Conservation (phyloP, 2,797 vertebrate genomes). For the Danionella dracula region DNA sequence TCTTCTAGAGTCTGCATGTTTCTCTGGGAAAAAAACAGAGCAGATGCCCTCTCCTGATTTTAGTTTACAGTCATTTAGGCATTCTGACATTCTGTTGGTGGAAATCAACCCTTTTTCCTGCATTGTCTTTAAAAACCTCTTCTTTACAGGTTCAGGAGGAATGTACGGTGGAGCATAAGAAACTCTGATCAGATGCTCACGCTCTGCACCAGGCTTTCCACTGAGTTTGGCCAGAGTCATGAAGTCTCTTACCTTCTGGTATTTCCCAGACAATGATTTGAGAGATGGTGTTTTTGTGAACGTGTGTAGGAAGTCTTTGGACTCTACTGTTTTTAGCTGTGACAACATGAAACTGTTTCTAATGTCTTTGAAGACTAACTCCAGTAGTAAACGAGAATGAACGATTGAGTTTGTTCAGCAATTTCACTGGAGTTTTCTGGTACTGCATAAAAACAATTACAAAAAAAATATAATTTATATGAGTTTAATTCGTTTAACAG, state of each 20-base stretch:
- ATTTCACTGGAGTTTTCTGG: too few species aligned
- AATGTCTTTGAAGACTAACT: too few species aligned
- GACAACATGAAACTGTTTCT: too few species aligned
- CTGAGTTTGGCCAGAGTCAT: conserved; percentile 2
- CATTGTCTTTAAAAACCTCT: neutral
- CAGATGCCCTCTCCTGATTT: neutral
- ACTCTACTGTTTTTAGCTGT: neutral
- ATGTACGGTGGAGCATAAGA: neutral
- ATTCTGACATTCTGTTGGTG: neutral
- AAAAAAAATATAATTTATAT: too few species aligned
- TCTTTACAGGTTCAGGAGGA: neutral
- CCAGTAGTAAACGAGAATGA: too few species aligned
- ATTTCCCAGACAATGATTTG: neutral
- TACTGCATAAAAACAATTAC: too few species aligned
- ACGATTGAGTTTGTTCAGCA: too few species aligned
- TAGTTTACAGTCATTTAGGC: neutral
- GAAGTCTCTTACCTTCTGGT: neutral
- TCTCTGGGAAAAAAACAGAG: neutral
- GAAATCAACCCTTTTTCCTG: neutral
- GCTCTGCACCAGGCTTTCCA: neutral
- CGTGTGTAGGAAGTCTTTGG: neutral
- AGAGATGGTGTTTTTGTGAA: neutral
- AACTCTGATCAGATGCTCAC: neutral
- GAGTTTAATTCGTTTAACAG: too few species aligned
- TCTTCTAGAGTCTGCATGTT: neutral